Base-by-base conservation (phyloP, 2,113 vertebrate species). In the Cryptoleucopteryx plumbea region DNA sequence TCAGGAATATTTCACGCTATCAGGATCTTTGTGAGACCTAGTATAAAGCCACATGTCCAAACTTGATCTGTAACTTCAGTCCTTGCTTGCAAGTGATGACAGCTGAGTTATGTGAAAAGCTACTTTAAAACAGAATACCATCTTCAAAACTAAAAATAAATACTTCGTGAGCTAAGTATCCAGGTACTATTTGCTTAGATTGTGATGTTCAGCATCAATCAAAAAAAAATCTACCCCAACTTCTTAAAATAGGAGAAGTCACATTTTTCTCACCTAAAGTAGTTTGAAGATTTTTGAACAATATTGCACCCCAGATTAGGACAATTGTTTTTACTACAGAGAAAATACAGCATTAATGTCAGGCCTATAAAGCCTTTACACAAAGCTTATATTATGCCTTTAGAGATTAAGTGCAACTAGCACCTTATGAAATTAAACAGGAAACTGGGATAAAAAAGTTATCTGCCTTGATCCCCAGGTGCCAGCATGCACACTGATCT, bases 61-160 rank as follows among this genome's bases (percentile, higher is more conserved):
- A 97, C 90, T 26, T 81, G 94, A 82, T 91, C 65, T 72, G 70
- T 75, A 86, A 82, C 38, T 94, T 89, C 89, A 95, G 84, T 61
- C 58, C 27, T 87, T 86, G 45, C 48, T 82, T 85, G 73, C 55
- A 92, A 85, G 92, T 23, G 79, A 80, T 82, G 85, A 94, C 78
- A 92, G 71, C 42, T 96, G 48, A 77, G 62, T 80, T 50, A 92
- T 18, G 66, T 77, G 71, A 96, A 96, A 95, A 95, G 31, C 58
- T 82, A 62, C 59, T 58, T 95, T 55, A 86, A 92, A 85, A 67
- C 2, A 11, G 62, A 97, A 91, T 21, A 61, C 11, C 36, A 17
- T 47, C 34, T 95, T 93, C 55, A 56, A 82, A 86, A 66, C 13
- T 65, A 62, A 96, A 96, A 82, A n/a, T 7, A 87, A 91, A 63